phyloP scores from a whole-genome alignment of 2,113 vertebrate genomes.

The Gavia stellata region DNA sequence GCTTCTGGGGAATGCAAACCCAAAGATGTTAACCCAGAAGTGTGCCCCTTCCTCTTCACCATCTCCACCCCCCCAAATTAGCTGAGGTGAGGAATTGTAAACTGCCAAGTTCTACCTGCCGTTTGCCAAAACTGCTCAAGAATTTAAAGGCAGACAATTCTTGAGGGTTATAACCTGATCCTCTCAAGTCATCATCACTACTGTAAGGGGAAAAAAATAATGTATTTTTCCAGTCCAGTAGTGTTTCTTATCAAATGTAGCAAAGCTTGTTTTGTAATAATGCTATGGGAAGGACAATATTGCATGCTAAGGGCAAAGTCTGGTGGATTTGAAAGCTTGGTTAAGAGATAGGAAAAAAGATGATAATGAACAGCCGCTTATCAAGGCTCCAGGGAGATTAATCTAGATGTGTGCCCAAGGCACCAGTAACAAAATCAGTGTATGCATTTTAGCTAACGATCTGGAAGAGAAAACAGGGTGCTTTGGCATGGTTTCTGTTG shows the following conservation, averaged over 20 bases:
- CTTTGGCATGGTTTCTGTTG: background rate
- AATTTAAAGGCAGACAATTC: background rate
- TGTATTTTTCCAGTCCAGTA: background rate
- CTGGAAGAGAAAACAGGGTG: conserved; percentile 24
- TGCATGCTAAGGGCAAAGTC: conserved; percentile 26
- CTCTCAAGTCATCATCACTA: background rate
- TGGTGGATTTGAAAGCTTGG: background rate
- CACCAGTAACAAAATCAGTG: background rate
- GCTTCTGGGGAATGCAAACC: background rate
- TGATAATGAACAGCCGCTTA: background rate
- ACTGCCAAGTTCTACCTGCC: background rate
- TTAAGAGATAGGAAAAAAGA: background rate
- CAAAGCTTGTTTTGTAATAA: background rate
- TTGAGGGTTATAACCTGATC: background rate
- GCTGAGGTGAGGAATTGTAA: background rate
- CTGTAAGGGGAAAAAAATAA: background rate
- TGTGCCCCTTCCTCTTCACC: background rate
- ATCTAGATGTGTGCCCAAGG: background rate
- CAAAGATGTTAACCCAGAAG: background rate
- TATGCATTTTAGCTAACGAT: background rate
- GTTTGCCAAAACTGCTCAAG: background rate
- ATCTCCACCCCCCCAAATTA: background rate
- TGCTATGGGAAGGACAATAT: background rate
- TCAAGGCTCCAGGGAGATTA: background rate
- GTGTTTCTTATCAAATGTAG: background rate